Conservation (phyloP, 1,140 invertebrate species). For the Ruditapes philippinarum region DNA sequence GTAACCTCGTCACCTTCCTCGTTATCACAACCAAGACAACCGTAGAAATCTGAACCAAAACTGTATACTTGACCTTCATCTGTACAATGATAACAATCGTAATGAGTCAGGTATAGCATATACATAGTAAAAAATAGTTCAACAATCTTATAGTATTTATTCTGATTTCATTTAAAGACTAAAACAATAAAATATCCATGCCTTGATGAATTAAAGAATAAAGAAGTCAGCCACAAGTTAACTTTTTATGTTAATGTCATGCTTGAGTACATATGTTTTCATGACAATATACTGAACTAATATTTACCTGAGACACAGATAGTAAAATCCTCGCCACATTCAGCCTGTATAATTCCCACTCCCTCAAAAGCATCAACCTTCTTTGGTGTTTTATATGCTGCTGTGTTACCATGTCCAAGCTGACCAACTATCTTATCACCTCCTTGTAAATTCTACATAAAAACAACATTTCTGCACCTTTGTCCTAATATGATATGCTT, state of each 20-base stretch:
- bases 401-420: constrained; percentile 85
- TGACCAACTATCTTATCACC: constrained; percentile 82
- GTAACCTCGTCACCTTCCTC: constrained; percentile 80
- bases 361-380: constrained; percentile 84
- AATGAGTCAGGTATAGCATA: too few species aligned
- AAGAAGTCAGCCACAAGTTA: too few species aligned
- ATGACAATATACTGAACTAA: too few species aligned
- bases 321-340: constrained; percentile 87
- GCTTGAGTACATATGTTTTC: too few species aligned
- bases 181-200: too few species aligned
- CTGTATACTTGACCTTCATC: constrained; percentile 84
- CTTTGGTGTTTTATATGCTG: constrained; percentile 85
- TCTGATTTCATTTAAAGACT: too few species aligned
- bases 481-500: too few species aligned
- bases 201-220: too few species aligned
- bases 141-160: too few species aligned
- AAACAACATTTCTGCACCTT: too few species aligned
- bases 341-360: constrained; percentile 84
- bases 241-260: too few species aligned
- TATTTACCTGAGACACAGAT: constrained; percentile 84
- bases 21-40: constrained; percentile 85
- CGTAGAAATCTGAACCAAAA: constrained; percentile 86
- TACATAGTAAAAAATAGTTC: too few species aligned
- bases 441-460: constrained; percentile 84
- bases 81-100: constrained; percentile 67